Base-by-base conservation (phyloP, 2,113 vertebrate genomes). In the Neolamprologus kungweensis region DNA sequence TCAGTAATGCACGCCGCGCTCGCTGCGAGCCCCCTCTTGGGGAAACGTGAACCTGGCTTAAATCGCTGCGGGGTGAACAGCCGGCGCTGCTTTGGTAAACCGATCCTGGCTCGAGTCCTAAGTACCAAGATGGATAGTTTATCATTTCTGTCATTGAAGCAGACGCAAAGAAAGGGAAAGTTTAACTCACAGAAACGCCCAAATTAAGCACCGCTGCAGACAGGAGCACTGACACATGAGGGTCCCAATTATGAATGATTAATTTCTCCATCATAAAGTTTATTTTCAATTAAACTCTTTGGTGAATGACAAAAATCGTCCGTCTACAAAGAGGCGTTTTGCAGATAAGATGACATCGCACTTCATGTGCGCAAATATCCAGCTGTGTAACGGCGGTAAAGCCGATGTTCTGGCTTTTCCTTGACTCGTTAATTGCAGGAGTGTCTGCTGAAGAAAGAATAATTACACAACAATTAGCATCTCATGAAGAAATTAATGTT, bases 71-170 rank as follows among this genome's bases (percentile, higher is more conserved):
- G 57, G 85, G 88, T 81, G 82, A 81, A 65, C 87, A 89, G 80
- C 84, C 40, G 54, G 81, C 73, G 31, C 81, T 86, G 93, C 89
- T 90, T 91, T 83, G 68, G 94, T 89, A 94, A 95, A 85, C 85
- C 28, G 84, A 94, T 90, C 94, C 42, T 13, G 40, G 80, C 78
- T 81, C 21, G 7, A 40, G 40, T 86, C 81, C 81, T 87, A 89
- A 83, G 81, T 47, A 55, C 73, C 2, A 2, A 53, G 51, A 26
- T 6, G 23, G 71, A 51, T 7, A 84, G 71, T 93, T 93, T 26
- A 93, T 92, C 84, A 81, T 75, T 79, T 90, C 86, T 87, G 84
- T 85, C 89, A 88, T 90, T 88, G 11, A 55, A 82, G 81, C 57
- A 73, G 55, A 81, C 1, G n/a, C 13, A 73, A 26, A 37, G 75